These are phyloP conservation scores for Apodemia zela DNA, from an alignment of 2,888 invertebrate species.

Conservation along the genomic window DNA sequence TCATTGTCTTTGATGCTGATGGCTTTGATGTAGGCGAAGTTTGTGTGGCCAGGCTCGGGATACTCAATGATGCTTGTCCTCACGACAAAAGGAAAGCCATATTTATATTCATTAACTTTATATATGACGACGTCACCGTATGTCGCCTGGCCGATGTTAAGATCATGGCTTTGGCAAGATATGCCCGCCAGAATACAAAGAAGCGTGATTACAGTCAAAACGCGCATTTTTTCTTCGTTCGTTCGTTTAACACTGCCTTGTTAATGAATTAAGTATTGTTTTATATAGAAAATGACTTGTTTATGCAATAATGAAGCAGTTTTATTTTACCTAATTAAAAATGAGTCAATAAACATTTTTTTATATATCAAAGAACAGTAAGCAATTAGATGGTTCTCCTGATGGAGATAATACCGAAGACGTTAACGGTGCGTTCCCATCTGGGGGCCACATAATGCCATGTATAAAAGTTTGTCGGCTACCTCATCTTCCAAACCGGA, in stretches of 20 bases:
- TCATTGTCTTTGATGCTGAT: conserved; percentile 60
- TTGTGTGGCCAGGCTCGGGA: conserved; percentile 54
- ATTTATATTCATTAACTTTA: conserved; percentile 58
- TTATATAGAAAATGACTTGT: conserved; percentile 53
- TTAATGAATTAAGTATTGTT: conserved; percentile 46
- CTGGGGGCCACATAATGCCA: too few species aligned
- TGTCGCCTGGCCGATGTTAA: conserved; percentile 50
- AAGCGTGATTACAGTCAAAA: conserved; percentile 41
- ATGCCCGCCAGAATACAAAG: conserved; percentile 47
- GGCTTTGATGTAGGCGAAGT: conserved; percentile 58
- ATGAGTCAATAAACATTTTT: too few species aligned
- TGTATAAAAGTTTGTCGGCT: too few species aligned
- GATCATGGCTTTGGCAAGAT: conserved; percentile 58
- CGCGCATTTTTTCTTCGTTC: conserved; percentile 60
- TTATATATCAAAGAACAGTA: too few species aligned
- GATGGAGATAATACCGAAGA: too few species aligned
- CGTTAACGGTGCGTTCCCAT: too few species aligned
- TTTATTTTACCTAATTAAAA: neutral
- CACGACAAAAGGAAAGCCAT: conserved; percentile 59
- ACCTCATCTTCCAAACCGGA: too few species aligned
- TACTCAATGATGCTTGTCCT: conserved; percentile 56
- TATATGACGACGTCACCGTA: conserved; percentile 61
- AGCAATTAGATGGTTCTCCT: too few species aligned
- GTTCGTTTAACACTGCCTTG: conserved; percentile 56
- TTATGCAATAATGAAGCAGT: conserved; percentile 44